phyloP scores from a whole-genome alignment of 2,113 vertebrate species.

The Channa argus region DNA sequence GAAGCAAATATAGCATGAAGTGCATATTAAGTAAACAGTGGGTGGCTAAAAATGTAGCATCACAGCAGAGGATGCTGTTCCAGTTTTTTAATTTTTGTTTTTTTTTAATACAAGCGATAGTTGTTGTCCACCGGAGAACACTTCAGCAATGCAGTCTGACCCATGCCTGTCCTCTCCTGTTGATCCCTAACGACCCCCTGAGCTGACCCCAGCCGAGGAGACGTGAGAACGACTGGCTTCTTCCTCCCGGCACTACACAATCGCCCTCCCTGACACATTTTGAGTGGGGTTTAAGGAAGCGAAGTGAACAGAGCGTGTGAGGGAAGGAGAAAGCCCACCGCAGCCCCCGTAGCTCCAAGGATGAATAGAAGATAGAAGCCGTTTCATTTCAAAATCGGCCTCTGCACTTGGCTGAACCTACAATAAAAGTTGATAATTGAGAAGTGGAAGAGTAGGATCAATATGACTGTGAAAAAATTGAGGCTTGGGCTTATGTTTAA shows the following conservation, averaged over 20 bases:
- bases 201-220: conserved; percentile 38
- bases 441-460: conserved; percentile 83
- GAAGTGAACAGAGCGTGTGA: conserved; percentile 71
- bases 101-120: neutral
- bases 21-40: conserved; percentile 60
- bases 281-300: conserved; percentile 76
- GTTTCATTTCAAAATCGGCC: conserved; percentile 79
- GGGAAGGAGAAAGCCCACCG: conserved; percentile 82
- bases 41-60: conserved; percentile 35
- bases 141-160: conserved; percentile 56
- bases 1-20: conserved; percentile 68
- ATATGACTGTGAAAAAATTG: conserved; percentile 76
- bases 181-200: conserved; percentile 53
- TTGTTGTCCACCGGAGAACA: conserved; percentile 23
- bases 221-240: conserved; percentile 33
- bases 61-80: neutral
- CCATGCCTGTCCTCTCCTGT: conserved; percentile 49
- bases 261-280: conserved; percentile 73
- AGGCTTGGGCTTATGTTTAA: conserved; percentile 93
- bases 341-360: conserved; percentile 72
- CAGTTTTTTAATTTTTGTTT: neutral
- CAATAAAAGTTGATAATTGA: conserved; percentile 86
- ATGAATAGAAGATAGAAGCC: conserved; percentile 80
- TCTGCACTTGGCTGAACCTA: conserved; percentile 83
- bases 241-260: conserved; percentile 54